These are phyloP conservation scores for Caiman crocodilus DNA, from an alignment of 2,797 vertebrate genomes.

Conservation along the genomic window DNA sequence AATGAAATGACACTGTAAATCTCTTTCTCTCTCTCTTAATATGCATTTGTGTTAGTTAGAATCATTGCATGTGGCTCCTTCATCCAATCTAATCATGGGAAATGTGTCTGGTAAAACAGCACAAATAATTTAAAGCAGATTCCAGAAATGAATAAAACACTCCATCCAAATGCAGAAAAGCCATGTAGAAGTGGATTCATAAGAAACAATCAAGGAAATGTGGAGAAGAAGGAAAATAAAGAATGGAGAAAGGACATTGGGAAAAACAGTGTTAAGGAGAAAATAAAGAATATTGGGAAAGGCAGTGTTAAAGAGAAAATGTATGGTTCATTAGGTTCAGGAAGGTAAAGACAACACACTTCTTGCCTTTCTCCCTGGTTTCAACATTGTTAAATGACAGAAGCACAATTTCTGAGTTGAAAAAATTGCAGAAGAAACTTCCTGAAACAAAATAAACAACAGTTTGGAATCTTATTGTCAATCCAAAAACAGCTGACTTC, in stretches of 20 bases:
- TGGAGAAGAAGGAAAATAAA: background rate
- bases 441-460: slow-evolving; percentile 60
- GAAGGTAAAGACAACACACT: background rate
- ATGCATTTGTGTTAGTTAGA: background rate
- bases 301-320: background rate
- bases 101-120: background rate
- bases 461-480: slow-evolving; percentile 75
- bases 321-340: background rate
- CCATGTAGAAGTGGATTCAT: background rate
- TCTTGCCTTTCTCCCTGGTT: background rate
- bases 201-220: background rate
- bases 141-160: background rate
- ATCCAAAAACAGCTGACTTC: slow-evolving; percentile 74
- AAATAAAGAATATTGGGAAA: background rate
- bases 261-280: background rate
- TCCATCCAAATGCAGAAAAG: background rate
- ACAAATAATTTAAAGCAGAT: slow-evolving; percentile 3
- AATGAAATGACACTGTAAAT: background rate
- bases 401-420: slow-evolving; percentile 38
- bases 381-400: background rate
- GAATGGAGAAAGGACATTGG: background rate
- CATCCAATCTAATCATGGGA: background rate
- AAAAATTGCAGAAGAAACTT: slow-evolving; percentile 64
- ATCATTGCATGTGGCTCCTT: background rate
- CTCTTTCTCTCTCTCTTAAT: background rate